These are phyloP conservation scores for Burhinus oedicnemus DNA, from an alignment of 2,113 vertebrate species.

Conservation along the genomic window DNA sequence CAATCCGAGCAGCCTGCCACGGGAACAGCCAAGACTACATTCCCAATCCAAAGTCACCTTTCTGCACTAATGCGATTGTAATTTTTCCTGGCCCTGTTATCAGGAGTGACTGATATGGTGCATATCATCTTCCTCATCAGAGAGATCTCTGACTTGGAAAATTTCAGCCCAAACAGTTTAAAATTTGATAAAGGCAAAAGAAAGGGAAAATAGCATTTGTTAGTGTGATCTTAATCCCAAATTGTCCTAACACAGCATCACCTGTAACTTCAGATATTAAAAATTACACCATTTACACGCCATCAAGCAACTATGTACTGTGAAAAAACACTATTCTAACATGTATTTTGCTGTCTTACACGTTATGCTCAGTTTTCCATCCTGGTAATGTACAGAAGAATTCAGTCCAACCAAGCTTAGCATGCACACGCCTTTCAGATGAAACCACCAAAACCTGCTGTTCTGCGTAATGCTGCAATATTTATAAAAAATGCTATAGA, in stretches of 20 bases:
- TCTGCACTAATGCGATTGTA: not conserved
- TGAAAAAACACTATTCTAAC: not conserved
- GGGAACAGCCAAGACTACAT: not conserved
- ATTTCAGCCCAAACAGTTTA: not conserved
- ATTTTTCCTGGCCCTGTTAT: not conserved
- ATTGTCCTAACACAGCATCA: not conserved
- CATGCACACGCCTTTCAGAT: not conserved
- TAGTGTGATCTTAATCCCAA: not conserved
- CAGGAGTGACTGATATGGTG: not conserved
- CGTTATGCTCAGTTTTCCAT: not conserved
- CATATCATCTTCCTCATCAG: not conserved
- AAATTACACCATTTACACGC: accelerated
- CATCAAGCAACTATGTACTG: not conserved
- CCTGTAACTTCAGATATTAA: not conserved
- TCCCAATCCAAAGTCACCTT: conserved; percentile 14
- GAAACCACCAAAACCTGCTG: not conserved
- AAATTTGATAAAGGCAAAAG: not conserved
- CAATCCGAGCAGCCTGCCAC: not conserved
- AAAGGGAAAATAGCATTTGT: not conserved
- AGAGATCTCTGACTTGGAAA: not conserved
- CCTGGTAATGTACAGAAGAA: not conserved
- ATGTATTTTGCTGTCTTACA: not conserved
- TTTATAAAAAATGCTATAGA: not conserved
- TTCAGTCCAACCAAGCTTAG: not conserved
- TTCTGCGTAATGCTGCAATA: not conserved